Conservation (phyloP, 2,113 vertebrate genomes). For the Aviceda subcristata region DNA sequence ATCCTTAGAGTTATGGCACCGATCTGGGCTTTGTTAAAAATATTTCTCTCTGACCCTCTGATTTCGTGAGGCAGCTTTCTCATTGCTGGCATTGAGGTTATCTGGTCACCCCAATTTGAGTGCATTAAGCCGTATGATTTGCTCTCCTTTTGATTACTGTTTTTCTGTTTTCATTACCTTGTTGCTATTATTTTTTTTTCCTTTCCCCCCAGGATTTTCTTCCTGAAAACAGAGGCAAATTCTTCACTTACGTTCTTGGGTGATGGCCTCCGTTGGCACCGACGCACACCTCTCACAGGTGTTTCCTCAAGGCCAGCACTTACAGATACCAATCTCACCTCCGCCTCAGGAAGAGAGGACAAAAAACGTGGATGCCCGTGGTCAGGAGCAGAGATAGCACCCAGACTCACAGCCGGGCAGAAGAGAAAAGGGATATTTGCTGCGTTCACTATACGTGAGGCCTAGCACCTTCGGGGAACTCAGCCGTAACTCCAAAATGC, state of each 20-base stretch:
- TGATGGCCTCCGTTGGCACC: background rate
- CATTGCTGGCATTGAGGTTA: background rate
- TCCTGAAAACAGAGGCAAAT: background rate
- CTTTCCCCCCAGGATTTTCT: background rate
- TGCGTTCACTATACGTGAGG: background rate
- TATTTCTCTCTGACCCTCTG: background rate
- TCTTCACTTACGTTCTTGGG: background rate
- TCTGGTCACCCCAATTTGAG: background rate
- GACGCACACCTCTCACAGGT: background rate
- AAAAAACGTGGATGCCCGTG: background rate
- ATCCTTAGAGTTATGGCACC: background rate
- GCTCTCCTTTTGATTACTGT: background rate
- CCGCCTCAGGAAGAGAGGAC: background rate
- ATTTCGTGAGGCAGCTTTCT: background rate
- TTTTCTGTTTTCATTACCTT: background rate
- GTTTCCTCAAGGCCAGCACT: background rate
- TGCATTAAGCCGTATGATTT: constrained; percentile 13
- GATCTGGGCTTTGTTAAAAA: background rate
- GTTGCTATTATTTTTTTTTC: background rate
- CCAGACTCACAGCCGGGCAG: background rate
- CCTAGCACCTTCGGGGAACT: background rate
- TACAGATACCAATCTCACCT: background rate
- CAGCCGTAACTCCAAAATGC: background rate
- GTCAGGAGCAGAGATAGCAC: background rate
- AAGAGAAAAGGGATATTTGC: background rate